Base-by-base conservation (phyloP, 2,888 invertebrate genomes). In the Fragum whitleyi region DNA sequence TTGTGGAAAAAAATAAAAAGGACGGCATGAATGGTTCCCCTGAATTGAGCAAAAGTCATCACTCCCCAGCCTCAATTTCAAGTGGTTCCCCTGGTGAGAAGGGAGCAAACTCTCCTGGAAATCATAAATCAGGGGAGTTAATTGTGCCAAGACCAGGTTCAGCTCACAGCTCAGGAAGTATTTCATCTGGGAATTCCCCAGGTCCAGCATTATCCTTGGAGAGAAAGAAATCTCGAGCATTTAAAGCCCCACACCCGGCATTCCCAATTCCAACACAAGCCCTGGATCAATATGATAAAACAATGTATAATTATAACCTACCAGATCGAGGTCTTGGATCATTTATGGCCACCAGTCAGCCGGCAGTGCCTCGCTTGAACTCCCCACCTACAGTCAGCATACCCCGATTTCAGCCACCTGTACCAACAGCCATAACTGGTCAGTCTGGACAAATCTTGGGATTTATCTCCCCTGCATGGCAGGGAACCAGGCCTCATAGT, bases 311-410 rank as follows among this genome's bases (percentile, higher is more conserved):
- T 77, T 92, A 91, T 79, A 90, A 85, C 71, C 83, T 91, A 23
- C 92, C 92, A 26, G 92, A 92, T 67, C 79, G 92, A 47, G 92
- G 92, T 14, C 81, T 92, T 23, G 87, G 90, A 1, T 29, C 82
- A 19, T 47, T 79, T 28, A 67, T 79, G 68, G 65, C 62, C 26
- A 19, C 61, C 14, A 55, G 51, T 9, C 68, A 86, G n/a, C 67
- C 83, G 2, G 57, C 88, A 23, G 81, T 81, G 28, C 74, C 86
- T 55, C 72, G 81, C 23, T 72, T 81, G 61, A 51, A 74, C 68
- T 85, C 85, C 73, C 86, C 87, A 11, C 86, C 89, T 1, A 39
- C 74, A 2, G 74, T 75, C 11, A 51, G 71, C 23, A 68, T 75
- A n/a, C 83, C 79, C 32, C 75, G 86, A 26, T 83, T 88, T 55